Conservation (phyloP, 2,888 invertebrate genomes). For the Shargacucullia verbasci region DNA sequence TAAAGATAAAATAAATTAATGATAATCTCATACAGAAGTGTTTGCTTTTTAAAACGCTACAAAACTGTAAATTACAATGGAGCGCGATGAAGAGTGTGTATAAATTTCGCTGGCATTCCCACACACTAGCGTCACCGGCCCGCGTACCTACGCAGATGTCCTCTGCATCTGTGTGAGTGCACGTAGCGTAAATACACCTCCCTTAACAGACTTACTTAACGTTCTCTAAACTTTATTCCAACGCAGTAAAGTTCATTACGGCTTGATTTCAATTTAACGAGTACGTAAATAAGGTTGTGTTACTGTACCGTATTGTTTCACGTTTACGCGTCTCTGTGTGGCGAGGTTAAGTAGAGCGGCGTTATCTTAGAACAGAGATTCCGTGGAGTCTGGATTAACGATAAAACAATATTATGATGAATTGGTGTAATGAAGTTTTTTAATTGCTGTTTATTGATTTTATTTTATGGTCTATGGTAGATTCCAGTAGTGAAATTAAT, state of each 20-base stretch:
- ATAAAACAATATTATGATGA: constrained; percentile 62
- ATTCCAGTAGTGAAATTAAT: neutral
- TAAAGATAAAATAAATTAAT: constrained; percentile 72
- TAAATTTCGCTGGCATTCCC: constrained; percentile 87
- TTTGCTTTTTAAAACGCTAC: constrained; percentile 83
- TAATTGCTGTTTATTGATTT: constrained; percentile 28
- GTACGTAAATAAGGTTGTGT: constrained; percentile 78
- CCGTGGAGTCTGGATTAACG: constrained; percentile 81
- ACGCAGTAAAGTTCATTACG: constrained; percentile 59
- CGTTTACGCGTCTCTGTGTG: constrained; percentile 88
- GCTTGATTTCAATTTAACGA: constrained; percentile 50
- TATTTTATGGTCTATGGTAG: neutral
- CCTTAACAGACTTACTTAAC: constrained; percentile 57
- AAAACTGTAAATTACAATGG: constrained; percentile 84
- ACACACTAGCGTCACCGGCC: constrained; percentile 74
- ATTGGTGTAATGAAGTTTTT: constrained; percentile 46
- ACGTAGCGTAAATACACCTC: constrained; percentile 72
- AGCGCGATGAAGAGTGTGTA: constrained; percentile 82
- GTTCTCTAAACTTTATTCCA: constrained; percentile 57
- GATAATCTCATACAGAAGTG: constrained; percentile 76
- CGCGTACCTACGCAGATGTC: constrained; percentile 72
- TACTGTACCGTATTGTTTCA: constrained; percentile 89
- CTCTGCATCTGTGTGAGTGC: constrained; percentile 71
- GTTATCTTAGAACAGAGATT: constrained; percentile 87
- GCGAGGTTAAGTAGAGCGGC: constrained; percentile 89